Evolutionary conservation across 2,113 vertebrate species (phyloP).

Genomic region (Lophura nycthemera): DNA sequence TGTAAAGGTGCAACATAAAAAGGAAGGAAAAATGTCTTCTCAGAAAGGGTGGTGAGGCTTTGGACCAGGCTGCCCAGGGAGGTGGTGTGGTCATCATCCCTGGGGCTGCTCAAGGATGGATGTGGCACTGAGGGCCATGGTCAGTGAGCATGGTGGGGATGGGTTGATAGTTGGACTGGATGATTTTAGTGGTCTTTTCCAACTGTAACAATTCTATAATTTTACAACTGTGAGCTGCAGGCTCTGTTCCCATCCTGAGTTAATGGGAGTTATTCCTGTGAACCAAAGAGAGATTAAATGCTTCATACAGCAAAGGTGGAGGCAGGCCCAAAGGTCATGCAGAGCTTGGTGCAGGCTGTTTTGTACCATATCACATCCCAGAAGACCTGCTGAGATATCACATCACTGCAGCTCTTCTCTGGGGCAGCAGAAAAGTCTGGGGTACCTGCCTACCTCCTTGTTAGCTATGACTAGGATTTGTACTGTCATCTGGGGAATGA

Average conservation of each 20-base stretch:
- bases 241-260: conserved; percentile 19
- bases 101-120: no score
- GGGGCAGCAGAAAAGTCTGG: conserved; percentile 11
- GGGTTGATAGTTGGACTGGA: no score
- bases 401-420: neutral
- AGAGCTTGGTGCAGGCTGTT: conserved; percentile 47
- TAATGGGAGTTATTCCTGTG: conserved; percentile 42
- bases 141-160: no score
- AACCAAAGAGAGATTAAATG: conserved; percentile 56
- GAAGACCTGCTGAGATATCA: conserved; percentile 20
- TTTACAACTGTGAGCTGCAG: neutral
- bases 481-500: conserved; percentile 25
- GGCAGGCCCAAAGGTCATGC: neutral
- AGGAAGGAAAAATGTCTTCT: no score
- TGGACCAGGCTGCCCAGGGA: no score
- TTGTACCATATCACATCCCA: neutral
- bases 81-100: no score
- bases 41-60: no score
- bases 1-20: neutral
- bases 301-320: conserved; percentile 25
- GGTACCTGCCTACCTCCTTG: neutral
- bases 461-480: conserved; percentile 61
- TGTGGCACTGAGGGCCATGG: no score
- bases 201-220: no score
- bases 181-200: no score